Evolutionary conservation across 2,888 invertebrate species (phyloP).

Genomic region (Gisinianus flammeolus): DNA sequence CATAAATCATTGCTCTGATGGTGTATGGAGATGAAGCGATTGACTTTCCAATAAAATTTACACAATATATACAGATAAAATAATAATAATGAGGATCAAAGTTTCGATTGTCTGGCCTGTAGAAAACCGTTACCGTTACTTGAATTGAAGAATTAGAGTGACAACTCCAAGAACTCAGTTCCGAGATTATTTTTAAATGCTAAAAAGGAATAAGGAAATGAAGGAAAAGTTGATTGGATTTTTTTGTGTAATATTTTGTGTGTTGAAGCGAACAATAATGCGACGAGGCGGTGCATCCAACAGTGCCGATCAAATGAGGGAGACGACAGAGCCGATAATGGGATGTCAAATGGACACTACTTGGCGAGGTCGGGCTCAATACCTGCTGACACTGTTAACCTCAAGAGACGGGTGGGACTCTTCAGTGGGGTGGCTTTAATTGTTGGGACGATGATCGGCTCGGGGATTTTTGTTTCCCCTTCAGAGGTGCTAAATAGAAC

Average conservation of each 20-base stretch:
- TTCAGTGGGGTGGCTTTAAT: conserved; percentile 63
- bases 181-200: no score
- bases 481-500: conserved; percentile 89
- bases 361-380: conserved; percentile 91
- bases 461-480: conserved; percentile 98
- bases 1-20: no score
- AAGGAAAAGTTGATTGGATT: no score
- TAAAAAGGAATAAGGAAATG: no score
- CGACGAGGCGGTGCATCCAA: conserved; percentile 50
- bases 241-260: conserved; percentile 16
- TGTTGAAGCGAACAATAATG: conserved; percentile 54
- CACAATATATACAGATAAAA: no score
- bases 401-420: conserved; percentile 81
- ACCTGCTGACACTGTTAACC: conserved; percentile 93
- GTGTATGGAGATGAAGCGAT: no score
- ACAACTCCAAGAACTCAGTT: no score
- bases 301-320: conserved; percentile 51
- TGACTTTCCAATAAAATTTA: no score
- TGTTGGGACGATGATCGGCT: conserved; percentile 69
- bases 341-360: conserved; percentile 65
- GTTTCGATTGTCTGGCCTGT: no score
- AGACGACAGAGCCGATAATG: conserved; percentile 39
- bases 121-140: no score
- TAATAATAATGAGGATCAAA: no score
- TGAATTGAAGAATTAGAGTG: no score